A percentile compares a stretch with the other conserved stretches of the same genome.
These are phyloP conservation scores for Anastrepha ludens DNA, from an alignment of 1,140 invertebrate genomes.

Conservation along the genomic window DNA sequence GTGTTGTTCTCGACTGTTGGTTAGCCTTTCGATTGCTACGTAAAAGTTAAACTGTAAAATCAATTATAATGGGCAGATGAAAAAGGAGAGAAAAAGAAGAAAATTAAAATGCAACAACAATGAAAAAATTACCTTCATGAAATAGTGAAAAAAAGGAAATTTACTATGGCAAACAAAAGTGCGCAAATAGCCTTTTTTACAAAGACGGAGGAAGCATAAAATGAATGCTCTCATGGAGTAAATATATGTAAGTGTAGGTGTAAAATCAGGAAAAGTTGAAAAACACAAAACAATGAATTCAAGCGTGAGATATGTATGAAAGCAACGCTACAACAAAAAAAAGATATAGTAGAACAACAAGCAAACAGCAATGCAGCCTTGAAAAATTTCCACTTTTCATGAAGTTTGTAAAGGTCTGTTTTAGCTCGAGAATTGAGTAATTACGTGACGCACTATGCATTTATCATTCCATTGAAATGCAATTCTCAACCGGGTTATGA, in stretches of 20 bases:
- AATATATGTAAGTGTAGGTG: not conserved
- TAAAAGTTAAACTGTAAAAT: slow-evolving; percentile 30
- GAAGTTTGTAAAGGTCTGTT: no score
- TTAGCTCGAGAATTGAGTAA: no score
- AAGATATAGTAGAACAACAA: no score
- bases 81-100: slow-evolving; percentile 8
- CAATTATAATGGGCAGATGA: slow-evolving; percentile 46
- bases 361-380: no score
- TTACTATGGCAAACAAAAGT: slow-evolving; percentile 4
- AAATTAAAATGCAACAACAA: slow-evolving; percentile 23
- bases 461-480: no score
- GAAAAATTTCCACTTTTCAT: no score
- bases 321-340: not conserved
- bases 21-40: not conserved
- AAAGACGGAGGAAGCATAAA: slow-evolving; percentile 25
- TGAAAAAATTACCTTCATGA: not conserved
- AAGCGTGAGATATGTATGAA: not conserved
- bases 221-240: not conserved
- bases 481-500: no score
- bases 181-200: slow-evolving; percentile 1
- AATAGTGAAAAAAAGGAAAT: slow-evolving; percentile 2
- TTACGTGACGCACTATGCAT: no score
- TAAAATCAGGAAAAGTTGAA: not conserved
- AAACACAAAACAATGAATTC: not conserved
- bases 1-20: not conserved